Base-by-base conservation (phyloP, 2,113 vertebrate species). In the Spilogale gracilis region DNA sequence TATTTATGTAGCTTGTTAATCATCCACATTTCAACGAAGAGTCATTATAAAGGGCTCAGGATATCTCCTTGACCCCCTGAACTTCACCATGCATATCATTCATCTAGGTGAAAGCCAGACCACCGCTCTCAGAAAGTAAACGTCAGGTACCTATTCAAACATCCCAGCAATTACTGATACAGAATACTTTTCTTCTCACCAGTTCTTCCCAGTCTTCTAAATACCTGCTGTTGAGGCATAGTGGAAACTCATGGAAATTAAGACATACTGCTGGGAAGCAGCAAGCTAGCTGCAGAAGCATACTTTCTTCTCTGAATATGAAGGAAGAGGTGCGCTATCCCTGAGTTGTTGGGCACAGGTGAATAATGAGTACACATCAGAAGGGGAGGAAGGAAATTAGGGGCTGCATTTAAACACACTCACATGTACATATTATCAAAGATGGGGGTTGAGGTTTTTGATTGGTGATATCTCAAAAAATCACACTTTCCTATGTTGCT, bases 271-370 rank as follows among this genome's bases (percentile, higher is more conserved):
- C 56, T 43, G 38, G 25, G 85, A 80, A 79, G 76, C 83, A 1
- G 1, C 9, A 0, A 0, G 32, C 23, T n/a, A 0, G 30, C 30
- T 38, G 54, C 21, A 89, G 30, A 30, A 52, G 0, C 0, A 6
- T 0, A 0, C 0, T 45, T 88, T 95, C n/a, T 48, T 56, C 13
- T 0, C 0, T 3, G 9, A 80, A 69, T 74, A 0, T 1, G 43
- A 85, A 95, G 0, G 43, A 89, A 27, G 10, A 9, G 3, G 2
- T 27, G 45, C 30, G 30, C 67, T 61, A 6, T 78, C 25, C 38
- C 45, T 60, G 83, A 71, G 87, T 74, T 81, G 81, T 56, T 89
- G 78, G 50, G 23, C 0, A 0, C 9, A 58, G 63, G n/a, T 74
- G 69, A 97, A 86, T 91, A 91, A 81, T 43, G 95, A 76, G 32